Percentiles rank a stretch among this genome's conserved stretches.
These are phyloP conservation scores for Caenorhabditis sp. DNA, from an alignment of 2,888 invertebrate genomes.

Conservation along the genomic window DNA sequence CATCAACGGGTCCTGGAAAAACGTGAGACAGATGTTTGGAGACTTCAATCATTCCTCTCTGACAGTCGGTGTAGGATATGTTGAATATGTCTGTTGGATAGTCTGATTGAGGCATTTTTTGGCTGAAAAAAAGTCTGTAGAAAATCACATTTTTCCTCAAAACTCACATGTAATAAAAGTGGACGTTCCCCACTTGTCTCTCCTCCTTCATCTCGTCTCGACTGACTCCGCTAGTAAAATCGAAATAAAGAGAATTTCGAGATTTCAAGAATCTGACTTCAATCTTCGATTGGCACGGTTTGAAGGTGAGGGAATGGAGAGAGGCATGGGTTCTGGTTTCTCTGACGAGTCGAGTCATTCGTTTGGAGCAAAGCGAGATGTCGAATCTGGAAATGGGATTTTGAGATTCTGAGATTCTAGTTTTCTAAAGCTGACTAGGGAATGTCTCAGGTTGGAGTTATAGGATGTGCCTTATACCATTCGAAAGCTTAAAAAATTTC, in stretches of 20 bases:
- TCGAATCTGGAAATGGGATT: constrained; percentile 11
- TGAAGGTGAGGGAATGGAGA: neutral
- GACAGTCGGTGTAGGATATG: neutral
- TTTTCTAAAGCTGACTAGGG: neutral
- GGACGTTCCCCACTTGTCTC: neutral
- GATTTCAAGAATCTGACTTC: neutral
- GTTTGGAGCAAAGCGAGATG: constrained; percentile 18
- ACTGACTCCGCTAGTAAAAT: neutral
- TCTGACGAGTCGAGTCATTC: constrained; percentile 17
- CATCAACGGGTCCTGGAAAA: constrained; percentile 7
- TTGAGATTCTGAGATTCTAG: neutral
- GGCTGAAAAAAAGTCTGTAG: constrained; percentile 17
- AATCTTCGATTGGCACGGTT: neutral
- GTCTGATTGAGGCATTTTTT: neutral
- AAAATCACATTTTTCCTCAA: too few relatives aligned
- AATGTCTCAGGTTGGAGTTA: too few relatives aligned
- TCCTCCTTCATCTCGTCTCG: neutral
- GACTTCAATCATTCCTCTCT: constrained; percentile 14
- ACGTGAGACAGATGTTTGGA: constrained; percentile 13
- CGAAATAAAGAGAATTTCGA: neutral
- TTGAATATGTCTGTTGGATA: neutral
- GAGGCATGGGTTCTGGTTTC: neutral
- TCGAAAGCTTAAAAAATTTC: too few relatives aligned
- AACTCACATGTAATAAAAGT: neutral
- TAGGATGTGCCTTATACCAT: too few relatives aligned